Conservation (phyloP, 2,888 invertebrate species). For the Merodon equestris region DNA sequence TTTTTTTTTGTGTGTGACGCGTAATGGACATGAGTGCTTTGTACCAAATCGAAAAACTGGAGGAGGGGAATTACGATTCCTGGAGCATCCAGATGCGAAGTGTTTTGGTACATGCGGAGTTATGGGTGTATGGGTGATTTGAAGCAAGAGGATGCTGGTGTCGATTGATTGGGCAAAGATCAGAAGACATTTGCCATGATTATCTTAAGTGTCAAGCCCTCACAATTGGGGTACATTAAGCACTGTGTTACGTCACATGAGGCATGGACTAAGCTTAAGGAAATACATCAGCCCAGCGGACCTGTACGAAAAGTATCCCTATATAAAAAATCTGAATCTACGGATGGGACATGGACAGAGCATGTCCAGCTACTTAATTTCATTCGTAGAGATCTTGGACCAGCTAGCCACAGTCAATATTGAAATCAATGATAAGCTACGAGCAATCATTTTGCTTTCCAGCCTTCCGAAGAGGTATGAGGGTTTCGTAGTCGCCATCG, state of each 20-base stretch:
- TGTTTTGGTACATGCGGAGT: constrained; percentile 34
- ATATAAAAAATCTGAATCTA: constrained; percentile 43
- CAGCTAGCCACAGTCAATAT: constrained; percentile 24
- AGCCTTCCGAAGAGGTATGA: constrained; percentile 31
- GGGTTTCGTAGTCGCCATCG: constrained; percentile 51
- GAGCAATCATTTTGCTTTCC: constrained; percentile 33
- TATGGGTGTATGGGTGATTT: constrained; percentile 23
- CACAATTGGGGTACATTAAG: constrained; percentile 47
- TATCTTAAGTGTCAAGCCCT: constrained; percentile 45
- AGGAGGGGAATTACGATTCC: too few relatives aligned
- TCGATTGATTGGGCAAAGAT: too few relatives aligned
- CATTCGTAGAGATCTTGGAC: constrained; percentile 35
- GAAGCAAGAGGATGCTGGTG: too few relatives aligned
- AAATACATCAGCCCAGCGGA: constrained; percentile 36
- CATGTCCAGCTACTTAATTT: constrained; percentile 34
- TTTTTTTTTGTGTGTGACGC: constrained; percentile 11
- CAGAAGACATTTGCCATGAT: constrained; percentile 44
- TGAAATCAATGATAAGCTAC: constrained; percentile 40
- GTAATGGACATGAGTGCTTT: constrained; percentile 35
- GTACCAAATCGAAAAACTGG: constrained; percentile 21
- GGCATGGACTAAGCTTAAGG: constrained; percentile 38
- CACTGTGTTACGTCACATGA: constrained; percentile 32
- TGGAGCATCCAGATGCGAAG: constrained; percentile 54
- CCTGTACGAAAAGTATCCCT: constrained; percentile 47
- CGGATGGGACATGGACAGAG: constrained; percentile 32